phyloP scores from a whole-genome alignment of 2,113 vertebrate genomes.

The Mormyrus lacerda region DNA sequence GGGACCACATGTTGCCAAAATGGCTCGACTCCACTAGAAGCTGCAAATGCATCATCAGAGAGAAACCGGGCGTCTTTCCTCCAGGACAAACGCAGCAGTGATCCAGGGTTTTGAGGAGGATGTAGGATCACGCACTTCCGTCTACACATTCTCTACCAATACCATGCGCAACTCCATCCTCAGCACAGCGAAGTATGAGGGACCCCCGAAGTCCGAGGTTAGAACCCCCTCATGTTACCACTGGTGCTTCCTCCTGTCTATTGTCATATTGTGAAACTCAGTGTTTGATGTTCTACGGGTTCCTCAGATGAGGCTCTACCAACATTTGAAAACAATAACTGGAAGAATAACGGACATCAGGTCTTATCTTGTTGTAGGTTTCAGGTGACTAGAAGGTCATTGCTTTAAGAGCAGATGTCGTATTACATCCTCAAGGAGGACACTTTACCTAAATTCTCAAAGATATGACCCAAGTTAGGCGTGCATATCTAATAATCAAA shows the following conservation, averaged over 20 bases:
- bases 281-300: background rate
- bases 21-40: background rate
- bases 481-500: background rate
- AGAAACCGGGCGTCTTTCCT: background rate
- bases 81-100: constrained; percentile 66
- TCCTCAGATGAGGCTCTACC: background rate
- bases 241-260: background rate
- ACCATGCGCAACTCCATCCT: constrained; percentile 69
- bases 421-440: background rate
- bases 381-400: background rate
- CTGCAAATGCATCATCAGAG: background rate
- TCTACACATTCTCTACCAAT: constrained; percentile 74
- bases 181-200: constrained; percentile 30
- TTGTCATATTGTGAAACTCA: background rate
- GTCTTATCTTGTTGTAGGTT: background rate
- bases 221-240: background rate
- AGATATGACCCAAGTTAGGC: background rate
- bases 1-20: background rate
- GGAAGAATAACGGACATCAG: background rate
- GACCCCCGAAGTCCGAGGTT: constrained; percentile 50
- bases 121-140: constrained; percentile 64
- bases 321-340: background rate
- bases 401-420: background rate
- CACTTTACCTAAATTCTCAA: background rate
- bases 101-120: constrained; percentile 61